Evolutionary conservation across 2,113 vertebrate species (phyloP).

Genomic region (Mixornis gularis): DNA sequence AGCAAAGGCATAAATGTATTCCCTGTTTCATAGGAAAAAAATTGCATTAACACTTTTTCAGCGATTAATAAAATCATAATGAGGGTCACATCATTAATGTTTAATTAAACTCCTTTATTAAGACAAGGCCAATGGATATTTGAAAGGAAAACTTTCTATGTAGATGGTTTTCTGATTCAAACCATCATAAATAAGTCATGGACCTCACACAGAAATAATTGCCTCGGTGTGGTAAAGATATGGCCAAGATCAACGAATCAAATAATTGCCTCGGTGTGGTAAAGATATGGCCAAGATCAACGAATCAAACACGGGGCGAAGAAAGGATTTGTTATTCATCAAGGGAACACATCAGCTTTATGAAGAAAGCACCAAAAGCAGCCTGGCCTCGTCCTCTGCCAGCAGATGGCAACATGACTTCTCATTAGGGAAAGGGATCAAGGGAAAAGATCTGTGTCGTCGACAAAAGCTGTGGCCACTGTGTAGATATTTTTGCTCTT

Average conservation of each 20-base stretch:
- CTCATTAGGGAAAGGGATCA: not conserved
- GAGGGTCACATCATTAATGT: not conserved
- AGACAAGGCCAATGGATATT: not conserved
- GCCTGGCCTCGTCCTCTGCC: not conserved
- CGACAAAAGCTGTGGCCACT: not conserved
- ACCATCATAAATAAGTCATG: not conserved
- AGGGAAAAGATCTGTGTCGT: not conserved
- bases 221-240: not conserved
- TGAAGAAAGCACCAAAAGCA: not conserved
- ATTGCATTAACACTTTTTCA: not conserved
- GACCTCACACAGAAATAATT: not conserved
- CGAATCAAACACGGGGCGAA: not conserved
- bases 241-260: not conserved
- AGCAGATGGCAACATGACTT: slow-evolving; percentile 42
- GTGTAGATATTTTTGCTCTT: not conserved
- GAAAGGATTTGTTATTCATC: not conserved
- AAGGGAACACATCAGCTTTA: not conserved
- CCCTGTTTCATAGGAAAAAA: not conserved
- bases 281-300: not conserved
- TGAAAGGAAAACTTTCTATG: not conserved
- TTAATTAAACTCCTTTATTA: not conserved
- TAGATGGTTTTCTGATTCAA: not conserved
- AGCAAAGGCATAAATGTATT: not conserved
- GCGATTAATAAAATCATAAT: not conserved
- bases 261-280: not conserved